phyloP scores from a whole-genome alignment of 2,888 invertebrate genomes.

The Sthenelais limicola region DNA sequence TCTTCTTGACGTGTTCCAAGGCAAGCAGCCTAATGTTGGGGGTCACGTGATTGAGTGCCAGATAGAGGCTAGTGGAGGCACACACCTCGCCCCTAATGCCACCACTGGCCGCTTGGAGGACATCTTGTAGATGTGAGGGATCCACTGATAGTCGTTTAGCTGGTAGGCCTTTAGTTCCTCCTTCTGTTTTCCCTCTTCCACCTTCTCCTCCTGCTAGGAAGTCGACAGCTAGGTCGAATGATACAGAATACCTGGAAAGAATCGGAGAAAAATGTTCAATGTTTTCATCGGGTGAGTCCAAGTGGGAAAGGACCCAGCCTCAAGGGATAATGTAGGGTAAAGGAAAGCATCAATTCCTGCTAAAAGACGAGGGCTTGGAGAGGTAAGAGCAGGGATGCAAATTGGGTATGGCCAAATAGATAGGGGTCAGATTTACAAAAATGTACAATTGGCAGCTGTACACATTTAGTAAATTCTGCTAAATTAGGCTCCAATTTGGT shows the following conservation, averaged over 20 bases:
- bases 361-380: too few relatives aligned
- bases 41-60: conserved; percentile 83
- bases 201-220: conserved; percentile 17
- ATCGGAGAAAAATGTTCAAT: too few relatives aligned
- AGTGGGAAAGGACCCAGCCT: too few relatives aligned
- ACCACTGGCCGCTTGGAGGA: conserved; percentile 58
- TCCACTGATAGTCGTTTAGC: not conserved
- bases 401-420: too few relatives aligned
- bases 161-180: conserved; percentile 45
- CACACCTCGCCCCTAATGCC: conserved; percentile 62
- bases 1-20: conserved; percentile 77
- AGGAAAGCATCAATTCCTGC: too few relatives aligned
- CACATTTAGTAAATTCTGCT: too few relatives aligned
- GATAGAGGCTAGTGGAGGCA: conserved; percentile 74
- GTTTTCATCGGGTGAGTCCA: too few relatives aligned
- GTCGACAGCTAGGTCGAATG: conserved; percentile 6
- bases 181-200: conserved; percentile 53
- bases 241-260: conserved; percentile 13
- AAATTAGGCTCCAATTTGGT: too few relatives aligned
- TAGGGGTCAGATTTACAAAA: too few relatives aligned
- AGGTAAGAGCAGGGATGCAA: too few relatives aligned
- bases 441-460: too few relatives aligned
- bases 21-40: conserved; percentile 80
- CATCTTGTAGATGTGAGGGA: conserved; percentile 32
- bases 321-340: too few relatives aligned